These are phyloP conservation scores for Drosophila hamatofila DNA, from an alignment of 2,888 invertebrate species.

Conservation along the genomic window DNA sequence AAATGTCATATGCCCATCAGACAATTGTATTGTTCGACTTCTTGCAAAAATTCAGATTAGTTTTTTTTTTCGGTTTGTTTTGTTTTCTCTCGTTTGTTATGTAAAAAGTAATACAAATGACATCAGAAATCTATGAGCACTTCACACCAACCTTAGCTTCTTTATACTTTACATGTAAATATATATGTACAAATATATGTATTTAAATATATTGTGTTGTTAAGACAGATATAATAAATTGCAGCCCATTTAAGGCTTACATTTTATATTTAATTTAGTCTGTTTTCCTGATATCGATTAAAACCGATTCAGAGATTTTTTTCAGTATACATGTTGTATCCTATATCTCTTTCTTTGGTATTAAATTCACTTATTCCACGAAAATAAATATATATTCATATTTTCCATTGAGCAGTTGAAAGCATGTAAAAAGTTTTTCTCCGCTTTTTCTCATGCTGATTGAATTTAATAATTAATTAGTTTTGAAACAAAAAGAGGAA, in stretches of 20 bases:
- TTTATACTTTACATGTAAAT: not conserved
- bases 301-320: not conserved
- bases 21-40: not conserved
- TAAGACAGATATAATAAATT: too few relatives aligned
- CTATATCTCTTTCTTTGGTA: not conserved
- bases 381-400: not conserved
- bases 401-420: too few relatives aligned
- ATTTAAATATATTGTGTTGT: not conserved
- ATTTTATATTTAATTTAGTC: too few relatives aligned
- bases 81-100: not conserved
- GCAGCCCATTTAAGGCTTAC: too few relatives aligned
- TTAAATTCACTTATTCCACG: not conserved
- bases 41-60: not conserved
- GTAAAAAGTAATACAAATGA: not conserved
- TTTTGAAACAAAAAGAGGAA: not conserved
- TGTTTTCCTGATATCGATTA: not conserved
- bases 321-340: too few relatives aligned
- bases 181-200: not conserved
- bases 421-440: not conserved
- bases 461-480: conserved; percentile 62
- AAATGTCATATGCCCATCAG: conserved; percentile 10
- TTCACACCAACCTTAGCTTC: not conserved
- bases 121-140: not conserved
- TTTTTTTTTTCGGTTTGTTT: not conserved
- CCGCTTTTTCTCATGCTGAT: conserved; percentile 32